phyloP scores from a whole-genome alignment of 2,888 invertebrate genomes.

The Mythimna pallens region DNA sequence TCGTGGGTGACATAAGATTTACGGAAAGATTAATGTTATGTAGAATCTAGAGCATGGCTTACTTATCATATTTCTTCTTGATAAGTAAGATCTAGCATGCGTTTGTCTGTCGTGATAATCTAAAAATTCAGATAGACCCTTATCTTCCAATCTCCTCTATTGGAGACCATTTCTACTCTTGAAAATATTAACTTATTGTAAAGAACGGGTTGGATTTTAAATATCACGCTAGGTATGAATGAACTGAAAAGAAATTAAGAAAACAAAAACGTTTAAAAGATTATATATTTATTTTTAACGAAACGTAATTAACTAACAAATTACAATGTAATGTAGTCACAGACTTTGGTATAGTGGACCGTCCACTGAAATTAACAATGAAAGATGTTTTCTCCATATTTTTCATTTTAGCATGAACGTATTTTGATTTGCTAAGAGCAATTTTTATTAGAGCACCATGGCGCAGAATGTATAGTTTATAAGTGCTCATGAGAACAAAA shows the following conservation, averaged over 20 bases:
- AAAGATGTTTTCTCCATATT: background rate
- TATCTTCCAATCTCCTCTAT: background rate
- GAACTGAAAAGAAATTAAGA: background rate
- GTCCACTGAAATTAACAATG: background rate
- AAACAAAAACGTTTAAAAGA: background rate
- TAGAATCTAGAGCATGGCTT: conserved; percentile 33
- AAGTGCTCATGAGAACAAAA: too few relatives aligned
- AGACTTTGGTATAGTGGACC: background rate
- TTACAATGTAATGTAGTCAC: too few relatives aligned
- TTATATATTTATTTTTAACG: background rate
- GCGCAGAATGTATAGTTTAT: too few relatives aligned
- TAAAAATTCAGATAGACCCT: conserved; percentile 17
- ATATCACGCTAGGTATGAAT: background rate
- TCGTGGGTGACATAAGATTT: conserved; percentile 44
- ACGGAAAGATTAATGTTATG: conserved; percentile 43
- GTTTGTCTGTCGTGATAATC: conserved; percentile 11
- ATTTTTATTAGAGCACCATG: too few relatives aligned
- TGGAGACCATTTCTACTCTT: conserved; percentile 9
- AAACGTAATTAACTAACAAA: too few relatives aligned
- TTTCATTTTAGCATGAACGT: background rate
- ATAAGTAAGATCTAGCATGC: conserved; percentile 32
- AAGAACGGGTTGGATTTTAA: background rate
- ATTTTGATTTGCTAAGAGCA: background rate
- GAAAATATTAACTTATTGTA: conserved; percentile 13
- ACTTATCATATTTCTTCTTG: conserved; percentile 35